A percentile compares a stretch with the other conserved stretches of the same genome.
Conservation (phyloP, 2,888 invertebrate genomes). For the Dolomedes plantarius region DNA sequence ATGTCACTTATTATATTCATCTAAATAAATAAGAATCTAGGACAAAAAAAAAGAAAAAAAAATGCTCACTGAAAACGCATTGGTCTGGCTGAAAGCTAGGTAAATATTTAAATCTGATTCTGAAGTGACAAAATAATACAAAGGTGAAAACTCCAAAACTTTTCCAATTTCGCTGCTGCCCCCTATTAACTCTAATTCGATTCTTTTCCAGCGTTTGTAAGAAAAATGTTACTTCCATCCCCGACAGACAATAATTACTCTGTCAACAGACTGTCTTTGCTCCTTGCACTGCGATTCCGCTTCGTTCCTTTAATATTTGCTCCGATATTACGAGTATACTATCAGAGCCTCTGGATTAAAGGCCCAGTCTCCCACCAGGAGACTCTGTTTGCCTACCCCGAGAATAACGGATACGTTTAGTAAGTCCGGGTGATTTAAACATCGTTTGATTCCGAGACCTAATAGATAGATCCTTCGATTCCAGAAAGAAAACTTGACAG, state of each 20-base stretch:
- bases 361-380: slow-evolving; percentile 44
- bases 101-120: not conserved
- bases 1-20: too few relatives aligned
- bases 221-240: slow-evolving; percentile 63
- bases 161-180: slow-evolving; percentile 37
- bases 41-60: too few relatives aligned
- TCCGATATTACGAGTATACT: slow-evolving; percentile 53
- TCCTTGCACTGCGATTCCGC: slow-evolving; percentile 51
- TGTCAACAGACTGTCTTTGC: slow-evolving; percentile 68
- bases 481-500: slow-evolving; percentile 37
- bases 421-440: slow-evolving; percentile 71
- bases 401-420: slow-evolving; percentile 70
- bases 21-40: too few relatives aligned
- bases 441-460: slow-evolving; percentile 63
- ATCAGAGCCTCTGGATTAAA: slow-evolving; percentile 43
- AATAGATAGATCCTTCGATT: slow-evolving; percentile 41
- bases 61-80: too few relatives aligned
- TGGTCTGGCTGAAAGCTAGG: too few relatives aligned
- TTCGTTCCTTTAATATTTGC: slow-evolving; percentile 56
- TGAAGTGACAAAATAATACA: not conserved
- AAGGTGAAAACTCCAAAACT: slow-evolving; percentile 17
- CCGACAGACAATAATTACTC: slow-evolving; percentile 66
- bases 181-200: slow-evolving; percentile 67
- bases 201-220: slow-evolving; percentile 24
- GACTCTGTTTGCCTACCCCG: slow-evolving; percentile 45